These are phyloP conservation scores for Schrankia costaestrigalis DNA, from an alignment of 2,888 invertebrate species.

Conservation along the genomic window DNA sequence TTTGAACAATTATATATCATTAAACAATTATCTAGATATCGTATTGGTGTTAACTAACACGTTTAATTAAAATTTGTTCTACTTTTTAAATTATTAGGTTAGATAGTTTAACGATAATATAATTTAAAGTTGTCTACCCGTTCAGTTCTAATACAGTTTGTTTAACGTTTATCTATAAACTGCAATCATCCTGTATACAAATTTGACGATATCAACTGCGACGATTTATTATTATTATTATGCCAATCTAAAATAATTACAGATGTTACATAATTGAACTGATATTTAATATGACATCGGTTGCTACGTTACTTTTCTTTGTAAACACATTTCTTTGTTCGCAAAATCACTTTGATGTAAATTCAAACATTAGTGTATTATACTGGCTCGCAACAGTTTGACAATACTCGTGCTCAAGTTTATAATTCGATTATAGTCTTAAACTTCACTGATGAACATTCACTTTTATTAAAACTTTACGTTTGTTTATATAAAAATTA, in stretches of 20 bases:
- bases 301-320: constrained; percentile 71
- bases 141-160: too few relatives aligned
- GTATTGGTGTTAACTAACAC: neutral
- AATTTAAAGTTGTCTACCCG: constrained; percentile 6
- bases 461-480: constrained; percentile 29
- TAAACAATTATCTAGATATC: too few relatives aligned
- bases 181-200: constrained; percentile 3
- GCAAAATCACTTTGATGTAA: constrained; percentile 36
- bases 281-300: constrained; percentile 44
- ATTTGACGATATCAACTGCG: too few relatives aligned
- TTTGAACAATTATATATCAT: too few relatives aligned
- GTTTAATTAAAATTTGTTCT: too few relatives aligned
- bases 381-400: constrained; percentile 6
- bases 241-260: constrained; percentile 24
- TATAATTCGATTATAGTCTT: constrained; percentile 26
- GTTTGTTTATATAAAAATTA: constrained; percentile 19
- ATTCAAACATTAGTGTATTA: constrained; percentile 13
- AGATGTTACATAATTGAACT: constrained; percentile 44
- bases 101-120: neutral
- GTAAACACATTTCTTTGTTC: constrained; percentile 68
- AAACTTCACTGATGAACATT: constrained; percentile 31
- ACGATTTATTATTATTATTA: constrained; percentile 11
- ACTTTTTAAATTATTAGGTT: neutral
- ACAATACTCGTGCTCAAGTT: constrained; percentile 18
- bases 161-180: constrained; percentile 13